Evolutionary conservation across 2,888 invertebrate species (phyloP), one percentile per base, ranked within the genome.

Genomic region (Clitarchus hookeri): DNA sequence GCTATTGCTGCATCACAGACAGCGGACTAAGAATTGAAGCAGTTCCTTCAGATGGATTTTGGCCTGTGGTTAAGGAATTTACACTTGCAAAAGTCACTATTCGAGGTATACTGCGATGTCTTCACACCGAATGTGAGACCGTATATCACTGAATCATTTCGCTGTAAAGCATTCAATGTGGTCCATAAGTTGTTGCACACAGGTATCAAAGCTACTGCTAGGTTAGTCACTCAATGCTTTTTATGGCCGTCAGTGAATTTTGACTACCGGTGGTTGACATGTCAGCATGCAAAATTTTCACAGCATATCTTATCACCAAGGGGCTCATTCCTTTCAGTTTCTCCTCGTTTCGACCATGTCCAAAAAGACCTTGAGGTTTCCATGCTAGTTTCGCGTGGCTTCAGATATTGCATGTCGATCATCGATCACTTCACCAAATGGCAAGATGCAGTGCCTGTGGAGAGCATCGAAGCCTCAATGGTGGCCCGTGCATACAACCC

Each of bases 281-380:
- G 91, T 85, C 91, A 91, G 86, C 86, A 86, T n/a, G 79, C 88
- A 0, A 91, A 91, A 87, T 87, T 91, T 0, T 87, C 88, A 0
- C 87, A 90, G 8, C 91, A 90, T 86, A 89, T 88, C 23, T 77
- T 48, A 8, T 79, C 89, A 4, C 87, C 88, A 12, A 86, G 89
- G 25, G 84, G 84, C 27, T 53, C 86, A 19, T 89, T 90, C 83
- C 23, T 85, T 6, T 79, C 86, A 6, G 89, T 90, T 0, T 88
- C 88, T 25, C 85, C 84, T 13, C 88, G 91, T 36, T 91, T 92
- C 88, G 87, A 89, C 4, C 91, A 91, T 86, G 89, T 92, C 12
- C 91, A 92, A 88, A 89, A 92, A 4, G 91, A 92, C 88, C 88
- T 92, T 9, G 90, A 92, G 0, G 91, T 91, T 3, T 91, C 91